Percentiles rank a stretch among this genome's conserved stretches.
Conservation (phyloP, 2,888 invertebrate species). For the Eudasyphora cyanicolor region DNA sequence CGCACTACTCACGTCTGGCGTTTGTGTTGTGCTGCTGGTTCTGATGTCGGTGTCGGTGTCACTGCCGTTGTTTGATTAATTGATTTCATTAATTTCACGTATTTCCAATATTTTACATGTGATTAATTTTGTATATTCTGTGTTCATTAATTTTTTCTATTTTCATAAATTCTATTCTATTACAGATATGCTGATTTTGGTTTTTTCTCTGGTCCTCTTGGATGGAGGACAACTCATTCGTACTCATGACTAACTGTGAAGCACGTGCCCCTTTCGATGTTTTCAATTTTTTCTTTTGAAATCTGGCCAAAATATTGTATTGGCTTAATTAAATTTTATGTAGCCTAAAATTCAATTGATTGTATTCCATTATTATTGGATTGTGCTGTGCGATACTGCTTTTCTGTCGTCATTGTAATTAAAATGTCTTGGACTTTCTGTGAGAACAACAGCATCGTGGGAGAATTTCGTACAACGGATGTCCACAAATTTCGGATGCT, state of each 20-base stretch:
- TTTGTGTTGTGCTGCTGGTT: background rate
- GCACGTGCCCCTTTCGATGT: background rate
- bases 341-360: background rate
- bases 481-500: too few relatives aligned
- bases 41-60: background rate
- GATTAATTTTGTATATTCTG: background rate
- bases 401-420: background rate
- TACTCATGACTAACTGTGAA: background rate
- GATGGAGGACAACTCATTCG: background rate
- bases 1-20: too few relatives aligned
- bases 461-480: background rate
- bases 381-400: background rate
- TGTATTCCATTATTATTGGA: background rate
- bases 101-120: conserved; percentile 1
- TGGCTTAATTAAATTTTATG: background rate
- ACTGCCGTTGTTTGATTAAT: background rate
- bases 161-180: background rate
- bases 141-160: background rate
- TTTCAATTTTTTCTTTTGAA: background rate
- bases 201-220: background rate
- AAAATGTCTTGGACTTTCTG: background rate
- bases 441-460: background rate
- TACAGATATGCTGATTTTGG: background rate
- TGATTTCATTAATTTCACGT: background rate
- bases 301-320: conserved; percentile 1